Evolutionary conservation across 1,140 invertebrate genomes (phyloP), one percentile per base, ranked within the genome.

Genomic region (Lepidurus packardi): DNA sequence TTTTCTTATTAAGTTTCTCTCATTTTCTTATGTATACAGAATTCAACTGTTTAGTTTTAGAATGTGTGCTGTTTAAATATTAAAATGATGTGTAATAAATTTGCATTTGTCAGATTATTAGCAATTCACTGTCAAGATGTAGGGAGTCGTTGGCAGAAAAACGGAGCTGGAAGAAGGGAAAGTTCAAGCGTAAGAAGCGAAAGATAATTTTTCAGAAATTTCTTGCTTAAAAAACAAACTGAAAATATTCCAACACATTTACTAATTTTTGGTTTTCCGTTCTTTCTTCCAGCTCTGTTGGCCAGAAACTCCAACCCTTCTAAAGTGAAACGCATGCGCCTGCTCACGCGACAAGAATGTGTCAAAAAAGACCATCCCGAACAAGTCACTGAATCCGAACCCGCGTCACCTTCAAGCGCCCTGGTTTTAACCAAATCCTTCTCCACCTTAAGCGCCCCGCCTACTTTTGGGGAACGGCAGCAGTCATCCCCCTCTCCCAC

Each of bases 281-380:
- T 65, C 53, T 65, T 65, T 65, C 53, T 65, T 65, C 53, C 53
- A 65, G 53, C 53, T 65, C 21, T 21, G 21, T 65, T 65, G 9
- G 53, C 53, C n/a, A 65, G 53, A 65, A 9, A 11, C 13, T 11
- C 53, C 16, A 21, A 21, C 13, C 7, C 65, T 8, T 77, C 76
- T 24, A 77, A 77, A 41, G 34, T 41, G 21, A 79, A 76, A 47
- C 43, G 78, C 13, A 53, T 43, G 41, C 77, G 77, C 21, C 43
- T 43, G 21, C 75, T 79, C n/a, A 79, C 45, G 74, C 73, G 78
- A 10, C 78, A 79, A 45, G 78, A 79, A 11, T 76, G 78, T 47
- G 73, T 79, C 9, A 79, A 74, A 43, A 76, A 74, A 34, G 74
- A 79, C 75, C 34, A 53, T 45, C 43, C 41, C 34, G 78, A 79